phyloP scores from a whole-genome alignment of 1,140 invertebrate species.

The Galleria mellonella region DNA sequence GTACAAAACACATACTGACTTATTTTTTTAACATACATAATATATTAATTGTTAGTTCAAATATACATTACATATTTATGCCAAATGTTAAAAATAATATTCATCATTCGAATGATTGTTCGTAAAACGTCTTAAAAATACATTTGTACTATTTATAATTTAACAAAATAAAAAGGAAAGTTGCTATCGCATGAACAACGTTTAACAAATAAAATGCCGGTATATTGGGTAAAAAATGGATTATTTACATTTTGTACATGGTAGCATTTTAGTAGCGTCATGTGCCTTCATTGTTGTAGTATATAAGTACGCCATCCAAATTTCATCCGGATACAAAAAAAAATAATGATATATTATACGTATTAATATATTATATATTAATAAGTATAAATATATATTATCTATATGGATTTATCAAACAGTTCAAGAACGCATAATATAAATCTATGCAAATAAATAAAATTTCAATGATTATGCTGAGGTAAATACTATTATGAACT shows the following conservation, averaged over 20 bases:
- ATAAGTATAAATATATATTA: neutral
- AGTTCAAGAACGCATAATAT: neutral
- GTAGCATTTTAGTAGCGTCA: slow-evolving; percentile 7
- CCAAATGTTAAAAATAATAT: slow-evolving; percentile 9
- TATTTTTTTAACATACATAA: slow-evolving; percentile 24
- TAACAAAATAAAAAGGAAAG: slow-evolving; percentile 35
- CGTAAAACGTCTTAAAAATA: slow-evolving; percentile 40
- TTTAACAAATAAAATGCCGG: slow-evolving; percentile 34
- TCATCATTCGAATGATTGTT: slow-evolving; percentile 6
- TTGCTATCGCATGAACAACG: slow-evolving; percentile 17
- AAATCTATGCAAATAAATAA: neutral
- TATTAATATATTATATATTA: too few species aligned
- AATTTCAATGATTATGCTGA: too few species aligned
- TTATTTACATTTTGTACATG: slow-evolving; percentile 61
- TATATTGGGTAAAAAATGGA: slow-evolving; percentile 21
- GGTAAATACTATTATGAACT: too few species aligned
- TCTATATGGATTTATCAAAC: neutral
- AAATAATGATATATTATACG: too few species aligned
- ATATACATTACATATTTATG: slow-evolving; percentile 31
- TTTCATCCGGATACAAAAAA: too few species aligned
- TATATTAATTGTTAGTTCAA: slow-evolving; percentile 34
- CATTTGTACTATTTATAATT: slow-evolving; percentile 66
- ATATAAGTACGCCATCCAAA: too few species aligned
- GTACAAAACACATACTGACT: slow-evolving; percentile 56
- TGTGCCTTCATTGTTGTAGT: slow-evolving; percentile 8